A percentile compares a stretch with the other conserved stretches of the same genome.
Conservation (phyloP, 2,113 vertebrate genomes). For the Oncorhynchus masou region DNA sequence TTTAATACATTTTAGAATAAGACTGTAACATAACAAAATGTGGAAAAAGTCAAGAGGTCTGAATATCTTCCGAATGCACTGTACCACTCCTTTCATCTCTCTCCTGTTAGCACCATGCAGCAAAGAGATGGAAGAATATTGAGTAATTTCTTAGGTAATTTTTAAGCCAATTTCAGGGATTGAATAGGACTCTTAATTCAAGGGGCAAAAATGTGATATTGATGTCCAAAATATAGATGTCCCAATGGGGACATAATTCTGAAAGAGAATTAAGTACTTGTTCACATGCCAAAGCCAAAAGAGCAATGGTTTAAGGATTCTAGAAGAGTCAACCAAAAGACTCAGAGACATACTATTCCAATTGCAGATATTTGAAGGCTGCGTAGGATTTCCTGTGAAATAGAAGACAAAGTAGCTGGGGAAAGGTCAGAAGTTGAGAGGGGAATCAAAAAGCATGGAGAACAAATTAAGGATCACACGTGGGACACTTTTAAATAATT, state of each 20-base stretch:
- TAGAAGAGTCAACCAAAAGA: constrained; percentile 39
- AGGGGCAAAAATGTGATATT: constrained; percentile 41
- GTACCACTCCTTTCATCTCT: constrained; percentile 59
- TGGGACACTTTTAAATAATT: constrained; percentile 1
- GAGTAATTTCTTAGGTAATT: constrained; percentile 10
- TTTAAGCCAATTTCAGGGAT: constrained; percentile 48
- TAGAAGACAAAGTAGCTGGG: constrained; percentile 2
- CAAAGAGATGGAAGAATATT: constrained; percentile 55
- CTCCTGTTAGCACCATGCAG: constrained; percentile 57
- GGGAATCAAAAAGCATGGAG: constrained; percentile 12
- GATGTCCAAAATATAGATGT: constrained; percentile 50
- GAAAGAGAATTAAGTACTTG: constrained; percentile 51
- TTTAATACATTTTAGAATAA: no score
- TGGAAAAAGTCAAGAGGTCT: no score
- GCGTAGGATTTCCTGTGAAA: constrained; percentile 47
- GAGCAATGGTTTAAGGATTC: constrained; percentile 37
- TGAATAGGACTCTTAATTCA: constrained; percentile 18
- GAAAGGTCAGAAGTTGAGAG: constrained; percentile 27
- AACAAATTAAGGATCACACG: constrained; percentile 13
- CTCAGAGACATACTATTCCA: neutral
- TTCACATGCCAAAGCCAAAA: constrained; percentile 45
- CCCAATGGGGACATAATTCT: constrained; percentile 17
- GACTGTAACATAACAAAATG: no score
- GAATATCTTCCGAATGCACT: neutral
- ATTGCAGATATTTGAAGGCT: constrained; percentile 28